Conservation (phyloP, 2,113 vertebrate species). For the Megaleporinus macrocephalus region DNA sequence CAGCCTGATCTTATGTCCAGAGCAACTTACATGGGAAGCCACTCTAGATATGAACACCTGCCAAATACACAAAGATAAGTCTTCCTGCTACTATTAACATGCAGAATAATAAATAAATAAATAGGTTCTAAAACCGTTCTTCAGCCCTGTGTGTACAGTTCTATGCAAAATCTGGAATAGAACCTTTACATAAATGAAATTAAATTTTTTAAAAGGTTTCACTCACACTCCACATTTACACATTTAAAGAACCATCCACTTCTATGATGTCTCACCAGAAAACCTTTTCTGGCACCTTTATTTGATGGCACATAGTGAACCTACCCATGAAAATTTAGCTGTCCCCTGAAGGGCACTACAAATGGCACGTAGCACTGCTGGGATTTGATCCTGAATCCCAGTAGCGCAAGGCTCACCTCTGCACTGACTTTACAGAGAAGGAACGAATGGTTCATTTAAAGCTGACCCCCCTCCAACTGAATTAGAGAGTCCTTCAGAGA, state of each 20-base stretch:
- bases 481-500: constrained; percentile 32
- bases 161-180: no score
- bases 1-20: no score
- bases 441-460: constrained; percentile 38
- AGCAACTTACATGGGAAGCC: no score
- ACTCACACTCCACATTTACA: no score
- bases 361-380: background rate
- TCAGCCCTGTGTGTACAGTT: no score
- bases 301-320: background rate
- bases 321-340: background rate
- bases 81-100: no score
- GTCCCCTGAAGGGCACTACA: background rate
- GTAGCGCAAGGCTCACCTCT: constrained; percentile 8
- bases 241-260: background rate
- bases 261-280: background rate
- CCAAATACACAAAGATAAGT: no score
- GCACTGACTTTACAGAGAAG: constrained; percentile 22
- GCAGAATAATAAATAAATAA: no score
- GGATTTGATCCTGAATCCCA: background rate
- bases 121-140: no score
- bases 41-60: no score
- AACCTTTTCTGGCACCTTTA: background rate
- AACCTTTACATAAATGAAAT: no score
- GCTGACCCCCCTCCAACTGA: constrained; percentile 28
- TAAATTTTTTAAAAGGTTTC: no score